Base-by-base conservation (phyloP, 2,888 invertebrate genomes). In the Pediacus dermestoides region DNA sequence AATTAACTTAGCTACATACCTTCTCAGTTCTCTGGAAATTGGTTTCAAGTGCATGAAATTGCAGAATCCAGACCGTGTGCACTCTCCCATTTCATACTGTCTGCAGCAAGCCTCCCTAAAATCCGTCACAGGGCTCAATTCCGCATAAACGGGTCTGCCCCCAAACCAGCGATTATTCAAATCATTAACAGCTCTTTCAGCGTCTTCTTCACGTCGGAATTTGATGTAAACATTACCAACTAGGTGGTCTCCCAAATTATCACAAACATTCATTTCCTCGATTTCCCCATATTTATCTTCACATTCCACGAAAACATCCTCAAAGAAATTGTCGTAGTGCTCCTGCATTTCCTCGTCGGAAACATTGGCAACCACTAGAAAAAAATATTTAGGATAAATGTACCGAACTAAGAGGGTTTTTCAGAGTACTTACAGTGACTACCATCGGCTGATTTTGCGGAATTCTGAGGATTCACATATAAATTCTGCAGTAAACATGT, bases 1-100 rank as follows among this genome's bases (percentile, higher is more conserved):
- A 16, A 32, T 32, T 32, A 35, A n/a, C 23, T 10, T n/a, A 11
- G 12, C 16, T 8, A 7, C 22, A 58, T 77, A 90, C 72, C 94
- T 82, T 48, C 95, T 77, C 38, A 97, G 72, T 66, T 96, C 95
- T 46, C 95, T 77, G 0, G 96, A 96, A 58, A 99, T 97, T 7
- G 97, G 97, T 66, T 99, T 99, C 67, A 99, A 76, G 67, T 99
- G 99, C 99, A 99, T 99, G 73, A 99, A 99, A 74, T 99, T 99
- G 71, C 99, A 99, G 73, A 99, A 99, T 21, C 97, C 99, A 57
- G 95, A 95, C 38, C 97, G 80, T 0, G 95, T 96, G 68, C 99
- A 99, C 72, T 96, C 97, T 1, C 95, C 96, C 92, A 96, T 95
- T 74, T 99, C 97, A 68, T 99, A 99, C 72, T 99, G 99, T 21